Evolutionary conservation across 2,113 vertebrate species (phyloP).

Genomic region (Labeo rohita): DNA sequence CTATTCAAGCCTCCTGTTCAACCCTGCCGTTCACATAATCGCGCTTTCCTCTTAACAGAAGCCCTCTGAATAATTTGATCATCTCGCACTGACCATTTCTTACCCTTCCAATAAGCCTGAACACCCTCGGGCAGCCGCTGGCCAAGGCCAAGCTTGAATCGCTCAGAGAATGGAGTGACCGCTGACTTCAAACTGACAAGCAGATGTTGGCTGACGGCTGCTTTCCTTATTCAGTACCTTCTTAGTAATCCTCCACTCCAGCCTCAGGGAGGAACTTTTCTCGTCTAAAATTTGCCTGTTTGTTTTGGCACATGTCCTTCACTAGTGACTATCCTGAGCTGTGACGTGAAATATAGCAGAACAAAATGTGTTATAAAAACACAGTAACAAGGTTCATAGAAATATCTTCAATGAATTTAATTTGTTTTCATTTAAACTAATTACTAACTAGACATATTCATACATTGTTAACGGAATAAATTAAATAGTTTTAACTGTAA

Average conservation of each 20-base stretch:
- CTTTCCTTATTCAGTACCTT: constrained; percentile 23
- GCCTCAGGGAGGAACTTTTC: constrained; percentile 25
- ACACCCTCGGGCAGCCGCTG: background rate
- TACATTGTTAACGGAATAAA: background rate
- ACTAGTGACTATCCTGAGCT: background rate
- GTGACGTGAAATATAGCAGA: background rate
- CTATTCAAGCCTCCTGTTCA: background rate
- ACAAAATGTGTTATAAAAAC: background rate
- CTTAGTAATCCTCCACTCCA: background rate
- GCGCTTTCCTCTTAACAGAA: background rate
- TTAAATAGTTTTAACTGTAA: background rate
- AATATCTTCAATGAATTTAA: background rate
- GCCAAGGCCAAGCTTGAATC: background rate
- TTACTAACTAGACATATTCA: background rate
- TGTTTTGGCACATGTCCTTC: background rate
- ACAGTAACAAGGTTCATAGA: background rate
- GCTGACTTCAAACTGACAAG: constrained; percentile 31
- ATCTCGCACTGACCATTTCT: constrained; percentile 1
- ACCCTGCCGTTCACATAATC: background rate
- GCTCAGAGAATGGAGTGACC: constrained; percentile 2
- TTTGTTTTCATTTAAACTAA: background rate
- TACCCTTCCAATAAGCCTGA: constrained; percentile 1
- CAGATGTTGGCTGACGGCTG: constrained; percentile 20
- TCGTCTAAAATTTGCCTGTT: background rate
- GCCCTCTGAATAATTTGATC: constrained; percentile 25